phyloP scores from a whole-genome alignment of 2,888 invertebrate species.

The Ecliptopera silaceata region DNA sequence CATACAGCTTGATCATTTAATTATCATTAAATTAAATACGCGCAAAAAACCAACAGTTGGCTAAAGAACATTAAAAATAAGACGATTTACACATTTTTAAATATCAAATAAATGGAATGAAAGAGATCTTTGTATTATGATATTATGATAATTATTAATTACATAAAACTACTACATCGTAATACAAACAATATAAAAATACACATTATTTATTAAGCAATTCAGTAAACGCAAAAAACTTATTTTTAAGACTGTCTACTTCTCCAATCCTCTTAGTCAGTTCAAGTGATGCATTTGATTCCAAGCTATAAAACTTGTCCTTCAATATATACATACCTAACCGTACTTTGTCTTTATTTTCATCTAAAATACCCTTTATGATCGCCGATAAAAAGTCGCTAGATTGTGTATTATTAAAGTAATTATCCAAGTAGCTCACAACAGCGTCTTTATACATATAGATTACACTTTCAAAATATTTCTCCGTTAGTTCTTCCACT shows the following conservation, averaged over 20 bases:
- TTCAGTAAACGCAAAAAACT: conserved; percentile 11
- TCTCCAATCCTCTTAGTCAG: not conserved
- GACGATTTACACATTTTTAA: no score
- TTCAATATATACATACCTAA: conserved; percentile 21
- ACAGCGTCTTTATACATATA: conserved; percentile 15
- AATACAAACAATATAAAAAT: no score
- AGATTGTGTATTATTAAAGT: conserved; percentile 18
- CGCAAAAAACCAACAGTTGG: no score
- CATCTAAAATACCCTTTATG: conserved; percentile 20
- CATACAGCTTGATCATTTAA: no score
- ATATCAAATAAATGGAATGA: no score
- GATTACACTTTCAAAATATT: conserved; percentile 24
- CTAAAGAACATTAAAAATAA: no score
- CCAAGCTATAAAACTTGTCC: conserved; percentile 1
- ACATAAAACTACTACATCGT: no score
- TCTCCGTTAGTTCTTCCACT: conserved; percentile 11
- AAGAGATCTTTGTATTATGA: no score
- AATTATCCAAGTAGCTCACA: conserved; percentile 9
- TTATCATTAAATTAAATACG: no score
- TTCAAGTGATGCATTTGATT: not conserved
- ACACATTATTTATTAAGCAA: not conserved
- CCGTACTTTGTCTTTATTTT: conserved; percentile 10
- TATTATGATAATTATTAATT: no score
- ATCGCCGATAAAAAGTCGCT: conserved; percentile 15
- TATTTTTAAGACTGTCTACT: conserved; percentile 1